Evolutionary conservation across 2,888 invertebrate genomes (phyloP), one percentile per base, ranked within the genome.

Genomic region (Standfussiana lucernea): DNA sequence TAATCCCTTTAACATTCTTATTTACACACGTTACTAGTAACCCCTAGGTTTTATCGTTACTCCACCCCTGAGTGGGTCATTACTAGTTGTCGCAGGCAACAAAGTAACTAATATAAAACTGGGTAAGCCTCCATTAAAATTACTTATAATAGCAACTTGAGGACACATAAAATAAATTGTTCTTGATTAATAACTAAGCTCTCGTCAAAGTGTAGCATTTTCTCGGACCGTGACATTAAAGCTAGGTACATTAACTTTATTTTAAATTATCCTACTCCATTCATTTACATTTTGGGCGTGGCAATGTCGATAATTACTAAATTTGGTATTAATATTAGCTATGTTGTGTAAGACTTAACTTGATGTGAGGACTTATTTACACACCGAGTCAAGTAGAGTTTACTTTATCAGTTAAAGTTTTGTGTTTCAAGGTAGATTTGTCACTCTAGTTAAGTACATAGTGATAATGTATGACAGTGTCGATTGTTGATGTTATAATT

Each of bases 161-260:
- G 73, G 69, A 83, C 74, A 86, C 68, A 64, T 37, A 53, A 77
- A 86, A 77, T 72, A 66, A 79, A 75, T 71, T 78, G 64, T 77
- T 77, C 75, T 84, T 84, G 89, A 90, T 89, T 88, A 84, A 90
- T 90, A 82, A 85, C 82, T n/a, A 45, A 61, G 35, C 72, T 85
- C 79, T 83, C 73, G 80, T 68, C 75, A 69, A 83, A 82, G 72
- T 86, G 70, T 85, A 79, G 79, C 77, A 85, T 89, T 91, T 90
- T 89, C 83, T 84, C 76, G 81, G 90, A 86, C 91, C 93, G 65
- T 93, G 93, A 92, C 93, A 93, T 93, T 93, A 92, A 82, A 85
- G 86, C 81, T 84, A 59, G 83, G 79, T 73, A 77, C 66, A 89
- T 84, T 86, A 83, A 81, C 79, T 75, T 79, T 73, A 78, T 82